A percentile compares a stretch with the other conserved stretches of the same genome.
Conservation (phyloP, 2,888 invertebrate species). For the Agrotis clavis region DNA sequence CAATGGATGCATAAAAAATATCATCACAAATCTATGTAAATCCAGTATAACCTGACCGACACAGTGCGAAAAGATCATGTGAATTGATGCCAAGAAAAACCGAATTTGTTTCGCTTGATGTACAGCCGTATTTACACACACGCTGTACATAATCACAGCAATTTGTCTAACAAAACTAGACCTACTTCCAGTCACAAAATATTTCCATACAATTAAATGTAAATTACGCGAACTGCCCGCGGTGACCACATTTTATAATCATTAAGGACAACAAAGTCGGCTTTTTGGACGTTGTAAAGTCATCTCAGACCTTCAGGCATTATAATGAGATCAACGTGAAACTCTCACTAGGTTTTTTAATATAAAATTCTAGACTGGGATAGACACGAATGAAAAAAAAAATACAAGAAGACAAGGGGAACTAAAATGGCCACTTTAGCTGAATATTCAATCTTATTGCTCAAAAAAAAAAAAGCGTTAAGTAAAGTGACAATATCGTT, state of each 20-base stretch:
- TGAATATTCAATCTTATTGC: too few relatives aligned
- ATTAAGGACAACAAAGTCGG: constrained; percentile 79
- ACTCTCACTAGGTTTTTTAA: constrained; percentile 17
- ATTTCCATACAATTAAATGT: constrained; percentile 89
- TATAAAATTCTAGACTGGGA: neutral
- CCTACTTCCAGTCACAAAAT: constrained; percentile 73
- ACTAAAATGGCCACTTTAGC: too few relatives aligned
- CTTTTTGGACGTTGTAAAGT: constrained; percentile 73
- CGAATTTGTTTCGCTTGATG: too few relatives aligned
- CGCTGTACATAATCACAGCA: constrained; percentile 62
- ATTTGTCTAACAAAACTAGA: constrained; percentile 80
- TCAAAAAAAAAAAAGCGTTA: too few relatives aligned
- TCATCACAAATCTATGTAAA: neutral
- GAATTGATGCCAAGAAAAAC: too few relatives aligned
- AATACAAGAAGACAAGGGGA: too few relatives aligned
- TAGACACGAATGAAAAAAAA: neutral
- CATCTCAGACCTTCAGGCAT: constrained; percentile 60
- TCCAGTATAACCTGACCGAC: too few relatives aligned
- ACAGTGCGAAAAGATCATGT: too few relatives aligned
- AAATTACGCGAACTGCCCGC: constrained; percentile 81
- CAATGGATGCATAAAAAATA: neutral
- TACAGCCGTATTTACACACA: neutral
- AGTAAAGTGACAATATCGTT: too few relatives aligned
- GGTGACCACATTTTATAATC: constrained; percentile 80
- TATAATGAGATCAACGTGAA: constrained; percentile 23